Percentiles rank a stretch among this genome's conserved stretches.
Evolutionary conservation across 1,140 invertebrate species (phyloP).

Genomic region (Periplaneta americana): DNA sequence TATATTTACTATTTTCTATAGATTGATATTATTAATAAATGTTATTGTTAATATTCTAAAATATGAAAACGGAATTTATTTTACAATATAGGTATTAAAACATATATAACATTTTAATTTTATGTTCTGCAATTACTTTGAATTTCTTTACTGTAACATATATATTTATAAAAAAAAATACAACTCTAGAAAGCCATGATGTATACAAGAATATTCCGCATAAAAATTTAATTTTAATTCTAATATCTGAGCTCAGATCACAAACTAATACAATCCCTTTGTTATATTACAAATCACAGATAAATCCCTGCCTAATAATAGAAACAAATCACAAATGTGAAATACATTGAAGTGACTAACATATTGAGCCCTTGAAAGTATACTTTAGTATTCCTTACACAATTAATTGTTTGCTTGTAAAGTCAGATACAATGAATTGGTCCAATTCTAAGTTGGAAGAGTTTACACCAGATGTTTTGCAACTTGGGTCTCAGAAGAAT

Average conservation of each 20-base stretch:
- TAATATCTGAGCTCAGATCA: not conserved
- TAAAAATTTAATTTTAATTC: not conserved
- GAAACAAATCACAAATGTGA: not conserved
- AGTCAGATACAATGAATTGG: not conserved
- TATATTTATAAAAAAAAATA: too few relatives aligned
- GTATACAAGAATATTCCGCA: too few relatives aligned
- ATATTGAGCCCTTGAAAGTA: not conserved
- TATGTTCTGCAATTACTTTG: too few relatives aligned
- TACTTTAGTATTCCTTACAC: not conserved
- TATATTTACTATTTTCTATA: too few relatives aligned
- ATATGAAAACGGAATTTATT: too few relatives aligned
- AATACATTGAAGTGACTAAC: not conserved
- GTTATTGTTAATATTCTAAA: too few relatives aligned
- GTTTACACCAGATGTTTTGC: not conserved
- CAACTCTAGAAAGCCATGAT: too few relatives aligned
- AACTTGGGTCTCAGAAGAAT: not conserved
- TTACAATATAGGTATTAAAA: too few relatives aligned
- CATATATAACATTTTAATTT: too few relatives aligned
- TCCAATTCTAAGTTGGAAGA: not conserved
- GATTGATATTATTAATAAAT: too few relatives aligned
- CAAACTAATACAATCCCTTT: not conserved
- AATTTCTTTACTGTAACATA: too few relatives aligned
- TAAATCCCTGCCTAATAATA: constrained; percentile 3
- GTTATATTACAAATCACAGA: constrained; percentile 5
- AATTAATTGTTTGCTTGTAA: not conserved